A percentile compares a stretch with the other conserved stretches of the same genome.
phyloP scores from a whole-genome alignment of 2,113 vertebrate species.

The Lagopus leucura region DNA sequence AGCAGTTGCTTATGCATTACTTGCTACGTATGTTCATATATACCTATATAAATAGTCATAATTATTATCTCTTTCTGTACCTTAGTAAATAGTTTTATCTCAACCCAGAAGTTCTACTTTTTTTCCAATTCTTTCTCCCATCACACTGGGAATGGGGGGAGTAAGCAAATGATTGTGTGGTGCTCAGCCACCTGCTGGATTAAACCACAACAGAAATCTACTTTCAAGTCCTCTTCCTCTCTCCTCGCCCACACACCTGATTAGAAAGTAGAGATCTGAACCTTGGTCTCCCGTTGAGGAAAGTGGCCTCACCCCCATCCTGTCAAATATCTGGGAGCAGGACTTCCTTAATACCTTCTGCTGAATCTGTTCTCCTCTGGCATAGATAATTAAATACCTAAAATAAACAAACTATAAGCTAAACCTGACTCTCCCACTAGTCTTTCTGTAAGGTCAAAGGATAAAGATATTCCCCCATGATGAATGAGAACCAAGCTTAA shows the following conservation, averaged over 20 bases:
- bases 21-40: too few relatives aligned
- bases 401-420: not conserved
- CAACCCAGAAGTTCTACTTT: too few relatives aligned
- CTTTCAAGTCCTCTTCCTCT: conserved; percentile 52
- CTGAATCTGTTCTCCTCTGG: not conserved
- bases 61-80: too few relatives aligned
- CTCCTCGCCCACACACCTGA: not conserved
- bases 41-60: too few relatives aligned
- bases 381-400: not conserved
- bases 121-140: too few relatives aligned
- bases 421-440: not conserved
- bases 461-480: not conserved
- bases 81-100: too few relatives aligned
- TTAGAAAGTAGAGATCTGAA: conserved; percentile 6
- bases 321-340: conserved; percentile 1
- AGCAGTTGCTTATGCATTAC: too few relatives aligned
- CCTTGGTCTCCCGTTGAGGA: conserved; percentile 11
- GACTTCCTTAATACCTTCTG: not conserved
- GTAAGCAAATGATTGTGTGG: too few relatives aligned
- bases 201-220: not conserved
- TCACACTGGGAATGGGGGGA: too few relatives aligned
- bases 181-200: too few relatives aligned
- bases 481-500: not conserved
- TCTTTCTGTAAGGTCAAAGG: not conserved
- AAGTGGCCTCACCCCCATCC: not conserved